These are phyloP conservation scores for Prionailurus bengalensis DNA, from an alignment of 2,113 vertebrate genomes.

Conservation along the genomic window DNA sequence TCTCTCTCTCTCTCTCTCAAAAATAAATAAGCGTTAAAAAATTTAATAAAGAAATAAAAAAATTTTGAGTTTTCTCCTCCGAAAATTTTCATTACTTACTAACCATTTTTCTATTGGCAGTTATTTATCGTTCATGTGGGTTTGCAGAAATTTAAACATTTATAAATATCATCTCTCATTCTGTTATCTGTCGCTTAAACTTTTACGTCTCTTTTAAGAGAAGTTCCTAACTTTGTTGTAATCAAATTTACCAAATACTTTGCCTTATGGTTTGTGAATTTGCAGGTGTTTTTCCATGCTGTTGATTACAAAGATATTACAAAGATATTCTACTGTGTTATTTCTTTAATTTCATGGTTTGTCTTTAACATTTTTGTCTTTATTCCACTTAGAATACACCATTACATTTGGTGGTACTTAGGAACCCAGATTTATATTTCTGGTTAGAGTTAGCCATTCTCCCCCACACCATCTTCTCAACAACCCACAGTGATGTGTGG, in stretches of 20 bases:
- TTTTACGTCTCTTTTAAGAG: background rate
- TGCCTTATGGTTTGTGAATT: background rate
- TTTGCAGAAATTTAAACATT: background rate
- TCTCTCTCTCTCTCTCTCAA: too few species aligned
- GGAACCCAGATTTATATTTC: background rate
- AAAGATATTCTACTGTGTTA: background rate
- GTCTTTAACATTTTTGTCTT: background rate
- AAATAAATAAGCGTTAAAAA: too few species aligned
- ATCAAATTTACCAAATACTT: background rate
- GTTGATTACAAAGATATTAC: background rate
- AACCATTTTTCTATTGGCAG: background rate
- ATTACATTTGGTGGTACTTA: background rate
- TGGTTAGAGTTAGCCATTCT: background rate
- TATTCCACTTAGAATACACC: background rate
- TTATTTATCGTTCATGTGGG: background rate
- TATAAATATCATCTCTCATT: background rate
- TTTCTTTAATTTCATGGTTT: background rate
- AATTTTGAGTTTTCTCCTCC: background rate
- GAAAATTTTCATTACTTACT: background rate
- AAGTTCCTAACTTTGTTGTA: background rate
- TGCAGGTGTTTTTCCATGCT: background rate
- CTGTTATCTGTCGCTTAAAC: background rate
- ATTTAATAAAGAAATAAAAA: too few species aligned
- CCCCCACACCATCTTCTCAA: background rate
- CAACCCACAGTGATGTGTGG: background rate